Evolutionary conservation across 2,113 vertebrate species (phyloP), one percentile per base, ranked within the genome.

Genomic region (Abramis brama): DNA sequence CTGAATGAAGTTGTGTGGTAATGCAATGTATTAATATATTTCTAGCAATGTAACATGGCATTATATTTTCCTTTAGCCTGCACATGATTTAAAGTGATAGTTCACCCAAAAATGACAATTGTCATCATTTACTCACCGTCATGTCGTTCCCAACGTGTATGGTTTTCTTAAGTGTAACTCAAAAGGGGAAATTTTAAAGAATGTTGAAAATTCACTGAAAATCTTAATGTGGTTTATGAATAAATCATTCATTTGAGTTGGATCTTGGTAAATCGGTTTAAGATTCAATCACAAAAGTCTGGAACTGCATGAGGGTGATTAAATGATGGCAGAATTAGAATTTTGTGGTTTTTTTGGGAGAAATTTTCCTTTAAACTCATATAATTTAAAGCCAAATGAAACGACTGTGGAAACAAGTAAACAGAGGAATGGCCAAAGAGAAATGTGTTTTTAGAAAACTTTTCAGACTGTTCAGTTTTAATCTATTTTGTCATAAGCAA

Each of bases 11-110:
- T 1, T 82, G 19, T 45, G 11, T 70, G 50, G n/a, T 60, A n/a
- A 79, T 43, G 21, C 9, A 79, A 79, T 79, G 55, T n/a, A 79
- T 60, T 60, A 79, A 79, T 59, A 60, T 60, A 57, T 59, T 79
- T 39, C 30, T 36, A 36, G 25, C 17, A 33, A 50, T 11, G 6
- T 33, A 17, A 47, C 79, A 33, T 52, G n/a, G 6, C 23, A 19
- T 52, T 77, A n/a, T 50, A 23, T 73, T 57, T 55, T 30, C 45
- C 64, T 71, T 82, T 43, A 81, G 60, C 59, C 23, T 66, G 21
- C 2, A 50, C 4, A 25, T 45, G 21, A 1, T 81, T 82, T 73
- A n/a, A 55, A 71, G 21, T 71, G 33, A 33, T 33, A 4, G 33
- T 33, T 33, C 33, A 33, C 33, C 19, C 11, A 60, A 33, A 79